Base-by-base conservation (phyloP, 2,113 vertebrate genomes). In the Noctilio leporinus region DNA sequence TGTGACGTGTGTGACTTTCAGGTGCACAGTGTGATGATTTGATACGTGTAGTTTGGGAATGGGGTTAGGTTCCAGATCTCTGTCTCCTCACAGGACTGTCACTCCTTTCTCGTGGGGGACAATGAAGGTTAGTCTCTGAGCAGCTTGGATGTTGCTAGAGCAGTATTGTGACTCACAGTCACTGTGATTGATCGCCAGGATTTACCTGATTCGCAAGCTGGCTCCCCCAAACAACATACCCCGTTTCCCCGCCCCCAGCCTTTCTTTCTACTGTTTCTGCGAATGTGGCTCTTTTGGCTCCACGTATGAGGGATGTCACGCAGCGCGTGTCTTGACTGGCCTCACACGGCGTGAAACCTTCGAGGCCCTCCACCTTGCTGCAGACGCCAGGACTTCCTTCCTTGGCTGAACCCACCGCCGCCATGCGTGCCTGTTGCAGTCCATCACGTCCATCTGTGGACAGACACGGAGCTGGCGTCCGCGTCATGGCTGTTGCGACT, bases 341-440 rank as follows among this genome's bases (percentile, higher is more conserved):
- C 28, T 3, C 57, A 59, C 11, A 1, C 6, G 6, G 59, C 5
- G 2, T 2, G 1, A 62, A 6, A 4, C 59, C 59, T 12, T 30
- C 28, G 15, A 6, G 28, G 28, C 26, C 59, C 11, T 30, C 59
- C 59, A 6, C 15, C 26, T 30, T 24, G 6, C 26, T 30, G 28
- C 28, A 30, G 4, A 2, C 2, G 59, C 26, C 59, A 5, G 59
- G 59, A 26, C 15, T 30, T 62, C 28, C 59, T 24, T 62, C 59
- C 15, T 5, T 62, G 59, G 59, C 59, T 62, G 59, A 62, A 30
- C n/a, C n/a, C n/a, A n/a, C n/a, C n/a, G n/a, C n/a, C n/a, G n/a
- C n/a, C n/a, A n/a, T n/a, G 22, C 12, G 30, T 35, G 12, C 28
- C 33, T 33, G 7, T 35, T n/a, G 11, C 67, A 82, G 0, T 7